A percentile compares a stretch with the other conserved stretches of the same genome.
Evolutionary conservation across 2,113 vertebrate genomes (phyloP).

Genomic region (Sturnira hondurensis): DNA sequence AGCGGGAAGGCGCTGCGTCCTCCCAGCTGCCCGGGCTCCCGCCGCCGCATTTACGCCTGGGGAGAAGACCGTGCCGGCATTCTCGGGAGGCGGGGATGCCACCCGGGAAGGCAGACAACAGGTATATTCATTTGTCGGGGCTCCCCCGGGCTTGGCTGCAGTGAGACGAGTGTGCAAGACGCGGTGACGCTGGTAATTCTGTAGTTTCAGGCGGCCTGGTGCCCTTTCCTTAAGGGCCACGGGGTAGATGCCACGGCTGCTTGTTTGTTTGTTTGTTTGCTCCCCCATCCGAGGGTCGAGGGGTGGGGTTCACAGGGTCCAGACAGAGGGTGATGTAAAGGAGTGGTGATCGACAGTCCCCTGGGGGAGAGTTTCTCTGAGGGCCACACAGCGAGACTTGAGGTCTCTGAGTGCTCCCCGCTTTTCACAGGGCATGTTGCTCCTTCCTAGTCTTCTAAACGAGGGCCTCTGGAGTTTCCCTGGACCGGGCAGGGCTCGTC

Average conservation of each 20-base stretch:
- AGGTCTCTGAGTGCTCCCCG: neutral
- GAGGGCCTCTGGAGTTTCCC: neutral
- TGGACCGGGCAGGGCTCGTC: neutral
- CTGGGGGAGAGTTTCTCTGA: neutral
- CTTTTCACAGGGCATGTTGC: neutral
- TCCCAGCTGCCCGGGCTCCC: conserved; percentile 41
- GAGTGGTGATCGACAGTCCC: conserved; percentile 43
- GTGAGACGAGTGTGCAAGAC: conserved; percentile 56
- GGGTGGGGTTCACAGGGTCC: too few species aligned
- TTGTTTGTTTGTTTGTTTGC: too few species aligned
- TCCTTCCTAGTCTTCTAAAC: neutral
- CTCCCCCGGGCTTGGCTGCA: conserved; percentile 61
- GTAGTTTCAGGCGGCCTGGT: conserved; percentile 51
- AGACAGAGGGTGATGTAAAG: neutral
- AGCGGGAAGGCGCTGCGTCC: neutral
- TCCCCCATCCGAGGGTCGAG: neutral
- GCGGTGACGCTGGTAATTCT: conserved; percentile 77
- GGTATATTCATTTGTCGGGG: conserved; percentile 30
- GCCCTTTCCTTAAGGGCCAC: neutral
- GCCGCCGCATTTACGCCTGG: neutral
- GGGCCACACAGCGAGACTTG: neutral
- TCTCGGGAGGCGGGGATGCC: conserved; percentile 22
- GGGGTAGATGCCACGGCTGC: neutral
- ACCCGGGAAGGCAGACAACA: conserved; percentile 53
- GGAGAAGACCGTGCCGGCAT: conserved; percentile 11